Base-by-base conservation (phyloP, 2,888 invertebrate genomes). In the Protophormia terraenovae region DNA sequence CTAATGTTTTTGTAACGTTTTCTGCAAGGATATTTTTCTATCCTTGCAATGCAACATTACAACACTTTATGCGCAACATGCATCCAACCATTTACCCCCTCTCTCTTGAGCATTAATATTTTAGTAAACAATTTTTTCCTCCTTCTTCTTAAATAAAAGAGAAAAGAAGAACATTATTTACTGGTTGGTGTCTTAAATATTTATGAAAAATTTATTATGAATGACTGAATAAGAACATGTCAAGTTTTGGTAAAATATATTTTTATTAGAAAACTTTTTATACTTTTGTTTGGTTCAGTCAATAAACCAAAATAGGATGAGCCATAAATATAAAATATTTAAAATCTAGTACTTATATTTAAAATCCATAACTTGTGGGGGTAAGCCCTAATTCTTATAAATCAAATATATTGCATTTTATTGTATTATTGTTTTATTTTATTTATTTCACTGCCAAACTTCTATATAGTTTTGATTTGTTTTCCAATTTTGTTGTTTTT, bases 161-260 rank as follows among this genome's bases (percentile, higher is more conserved):
- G 27, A 27, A 55, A n/a, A n/a, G n/a, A n/a, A 10, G 5, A 14
- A 53, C 24, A 53, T 5, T 24, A 24, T 24, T 50, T 22, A 50
- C 10, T 27, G 55, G 45, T 45, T 3, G 3, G 60, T 60, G 60
- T 27, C 24, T 64, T 45, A 24, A 64, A 64, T 64, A 41, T 64
- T 64, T 64, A 64, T 64, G 64, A 64, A 64, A 45, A 24, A 64
- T 64, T 64, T 35, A 22, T 64, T 27, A 41, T 64, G 16, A 64
- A 41, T 27, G 27, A 62, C 62, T 22, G 62, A 62, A 38, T 62
- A 35, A 62, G 62, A 45, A 24, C 41, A 45, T 64, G 64, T 41
- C 64, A 64, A 32, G 19, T 12, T 19, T 32, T 32, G 32, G 8
- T n/a, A 32, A 19, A 32, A 32, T 27, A n/a, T n/a, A 55, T 55